Base-by-base conservation (phyloP, 2,113 vertebrate species). In the Sturnus vulgaris region DNA sequence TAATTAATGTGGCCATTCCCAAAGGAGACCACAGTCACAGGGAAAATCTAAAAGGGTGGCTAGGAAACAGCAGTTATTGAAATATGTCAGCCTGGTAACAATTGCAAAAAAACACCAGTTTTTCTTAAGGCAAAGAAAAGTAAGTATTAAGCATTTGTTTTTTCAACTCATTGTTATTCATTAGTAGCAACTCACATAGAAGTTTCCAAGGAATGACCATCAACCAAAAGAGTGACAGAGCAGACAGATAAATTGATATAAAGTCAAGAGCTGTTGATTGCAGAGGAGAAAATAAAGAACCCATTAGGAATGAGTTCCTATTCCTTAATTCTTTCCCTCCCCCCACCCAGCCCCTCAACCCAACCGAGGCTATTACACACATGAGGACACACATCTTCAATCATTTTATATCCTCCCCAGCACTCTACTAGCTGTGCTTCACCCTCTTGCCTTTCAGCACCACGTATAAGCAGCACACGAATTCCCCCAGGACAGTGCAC, bases 371-470 rank as follows among this genome's bases (percentile, higher is more conserved):
- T 96, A 97, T 96, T 97, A 97, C 95, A 96, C 96, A 97, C 96
- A 96, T 97, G 97, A 97, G 81, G 96, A 96, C 95, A 97, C 95
- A 97, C 90, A 92, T 95, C 88, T 95, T 97, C 97, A 95, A 95
- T 97, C 95, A 97, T 94, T 94, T 95, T 83, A 82, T 70, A 96
- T 95, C 93, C 92, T 97, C 96, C 86, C 94, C 75, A 95, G 82
- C 94, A 91, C 86, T 97, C 84, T 69, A 40, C 57, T 89, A 73
- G 88, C 86, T 7, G 12, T 86, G 83, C 92, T 92, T 97, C 88
- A 95, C 81, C 83, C 90, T 95, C 96, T 82, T 96, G 90, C 92
- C 88, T 97, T 96, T 97, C 94, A 96, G 83, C 73, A 91, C 92
- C 93, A 89, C 31, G 14, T 94, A 94, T 52, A 94, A 81, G 85